These are phyloP conservation scores for Hipposideros larvatus DNA, from an alignment of 2,797 vertebrate species.

Conservation along the genomic window DNA sequence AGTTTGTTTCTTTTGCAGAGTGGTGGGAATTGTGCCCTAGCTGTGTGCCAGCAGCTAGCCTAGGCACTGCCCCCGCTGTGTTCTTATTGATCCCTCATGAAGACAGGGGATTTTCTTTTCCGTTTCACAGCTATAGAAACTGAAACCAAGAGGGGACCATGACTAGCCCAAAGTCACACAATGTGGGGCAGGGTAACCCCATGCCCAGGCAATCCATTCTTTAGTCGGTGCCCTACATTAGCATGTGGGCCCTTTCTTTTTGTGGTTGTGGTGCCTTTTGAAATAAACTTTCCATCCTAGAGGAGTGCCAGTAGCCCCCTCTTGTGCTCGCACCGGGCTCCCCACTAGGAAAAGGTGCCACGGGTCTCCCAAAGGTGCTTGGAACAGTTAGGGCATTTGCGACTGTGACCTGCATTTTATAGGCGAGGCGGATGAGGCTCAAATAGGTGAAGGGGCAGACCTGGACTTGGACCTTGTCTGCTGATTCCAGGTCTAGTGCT, in stretches of 20 bases:
- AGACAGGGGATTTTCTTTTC: neutral
- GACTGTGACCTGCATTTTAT: neutral
- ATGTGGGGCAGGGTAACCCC: neutral
- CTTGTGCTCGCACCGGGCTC: neutral
- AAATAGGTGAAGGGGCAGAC: neutral
- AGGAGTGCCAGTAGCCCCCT: neutral
- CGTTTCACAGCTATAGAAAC: neutral
- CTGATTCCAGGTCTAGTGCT: neutral
- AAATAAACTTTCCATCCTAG: neutral
- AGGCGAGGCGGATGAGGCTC: neutral
- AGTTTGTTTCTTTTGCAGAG: neutral
- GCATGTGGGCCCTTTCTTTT: neutral
- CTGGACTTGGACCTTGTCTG: neutral
- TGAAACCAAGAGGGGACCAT: neutral
- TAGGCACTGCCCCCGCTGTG: neutral
- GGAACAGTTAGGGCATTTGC: neutral
- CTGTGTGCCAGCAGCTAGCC: neutral
- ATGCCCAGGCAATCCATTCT: neutral
- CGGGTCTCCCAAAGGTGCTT: neutral
- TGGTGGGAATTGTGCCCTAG: neutral
- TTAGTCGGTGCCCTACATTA: neutral
- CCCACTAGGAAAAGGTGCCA: neutral
- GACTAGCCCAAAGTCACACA: neutral
- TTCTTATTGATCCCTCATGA: neutral
- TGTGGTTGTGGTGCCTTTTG: neutral